Evolutionary conservation across 2,797 vertebrate genomes (phyloP).

Genomic region (Lophotriccus pileatus): DNA sequence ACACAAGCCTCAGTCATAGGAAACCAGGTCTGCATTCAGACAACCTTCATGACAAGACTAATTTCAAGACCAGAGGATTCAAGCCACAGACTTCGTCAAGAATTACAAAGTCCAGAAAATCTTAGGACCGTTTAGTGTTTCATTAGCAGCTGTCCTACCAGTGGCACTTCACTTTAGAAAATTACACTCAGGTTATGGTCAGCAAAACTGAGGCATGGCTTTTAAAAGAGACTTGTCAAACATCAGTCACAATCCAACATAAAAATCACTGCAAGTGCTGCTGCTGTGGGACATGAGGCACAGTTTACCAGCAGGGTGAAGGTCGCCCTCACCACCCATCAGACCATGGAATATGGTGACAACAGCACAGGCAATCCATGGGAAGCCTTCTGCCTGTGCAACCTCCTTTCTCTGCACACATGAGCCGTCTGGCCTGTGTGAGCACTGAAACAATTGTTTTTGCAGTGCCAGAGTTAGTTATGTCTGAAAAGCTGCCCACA

Average conservation of each 20-base stretch:
- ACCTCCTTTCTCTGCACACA: background rate
- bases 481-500: background rate
- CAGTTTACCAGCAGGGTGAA: background rate
- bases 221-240: background rate
- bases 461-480: conserved; percentile 15
- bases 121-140: background rate
- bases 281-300: background rate
- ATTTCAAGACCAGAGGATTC: background rate
- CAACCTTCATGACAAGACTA: background rate
- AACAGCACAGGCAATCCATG: background rate
- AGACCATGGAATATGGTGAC: background rate
- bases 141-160: background rate
- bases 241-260: background rate
- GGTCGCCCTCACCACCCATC: background rate
- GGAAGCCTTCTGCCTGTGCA: background rate
- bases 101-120: background rate
- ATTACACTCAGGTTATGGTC: background rate
- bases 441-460: background rate
- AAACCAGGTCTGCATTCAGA: background rate
- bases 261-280: background rate
- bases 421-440: background rate
- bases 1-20: accelerated
- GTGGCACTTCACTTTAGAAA: background rate
- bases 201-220: background rate
- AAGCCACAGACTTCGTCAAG: background rate